Base-by-base conservation (phyloP, 2,797 vertebrate species). In the Periophthalmus magnuspinnatus region DNA sequence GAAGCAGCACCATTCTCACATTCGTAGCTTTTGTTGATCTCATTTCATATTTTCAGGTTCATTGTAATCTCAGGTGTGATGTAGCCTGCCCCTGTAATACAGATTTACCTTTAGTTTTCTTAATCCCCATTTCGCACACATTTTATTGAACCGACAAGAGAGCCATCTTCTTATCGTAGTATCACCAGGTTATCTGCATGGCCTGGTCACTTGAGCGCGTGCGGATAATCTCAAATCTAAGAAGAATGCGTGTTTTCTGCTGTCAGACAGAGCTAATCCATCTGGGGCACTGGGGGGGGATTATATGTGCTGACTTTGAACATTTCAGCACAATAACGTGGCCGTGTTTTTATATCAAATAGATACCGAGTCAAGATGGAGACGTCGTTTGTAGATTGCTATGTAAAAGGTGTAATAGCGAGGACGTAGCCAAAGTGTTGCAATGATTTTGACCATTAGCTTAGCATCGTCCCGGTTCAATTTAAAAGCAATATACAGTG, bases 181-280 rank as follows among this genome's bases (percentile, higher is more conserved):
- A 61, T 38, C 59, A 14, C n/a, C n/a, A 21, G 58, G 58, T 59
- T 36, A 60, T 60, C 58, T 60, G 58, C 17, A 24, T 62, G 60
- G 5, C 60, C 60, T 3, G 21, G 11, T 62, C 60, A n/a, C 34
- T 22, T 62, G 60, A 62, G 60, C 11, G 22, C 24, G 38, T 62
- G 34, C 61, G 33, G n/a, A 41, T 38, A 41, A 62, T 38, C 59
- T 62, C 59, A 38, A 28, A 57, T 62, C n/a, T 62, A 21, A 41
- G 34, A 21, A 41, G 34, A 45, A 62, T 14, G 36, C 21, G 21
- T 45, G 36, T 62, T 22, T 36, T 62, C 21, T 21, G 5, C 9
- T 36, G 33, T 60, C 9, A 8, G 17, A 9, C 58, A 36, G 58
- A 60, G 33, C 58, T 60, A 36, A 60, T 60, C 58, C 19, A 17